These are phyloP conservation scores for Fragum fragum DNA, from an alignment of 2,888 invertebrate genomes.

Conservation along the genomic window DNA sequence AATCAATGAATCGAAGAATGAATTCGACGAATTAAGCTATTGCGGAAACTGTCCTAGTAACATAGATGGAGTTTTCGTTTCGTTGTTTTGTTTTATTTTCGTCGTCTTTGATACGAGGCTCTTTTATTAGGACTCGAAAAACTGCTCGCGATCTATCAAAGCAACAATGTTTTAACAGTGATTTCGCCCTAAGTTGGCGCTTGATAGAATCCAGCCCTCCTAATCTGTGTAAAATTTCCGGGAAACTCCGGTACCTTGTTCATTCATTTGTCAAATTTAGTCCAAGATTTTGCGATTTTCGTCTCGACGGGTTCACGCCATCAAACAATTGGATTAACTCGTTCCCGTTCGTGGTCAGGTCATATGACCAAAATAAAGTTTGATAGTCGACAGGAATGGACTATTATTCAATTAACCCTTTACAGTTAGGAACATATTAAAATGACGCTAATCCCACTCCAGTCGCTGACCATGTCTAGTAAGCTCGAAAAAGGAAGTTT, in stretches of 20 bases:
- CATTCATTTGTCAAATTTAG: slow-evolving; percentile 32
- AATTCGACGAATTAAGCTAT: too few species aligned
- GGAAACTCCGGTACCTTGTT: slow-evolving; percentile 14
- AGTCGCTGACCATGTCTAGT: too few species aligned
- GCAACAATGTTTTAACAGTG: slow-evolving; percentile 33
- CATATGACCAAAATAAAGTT: slow-evolving; percentile 24
- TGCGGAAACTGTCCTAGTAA: too few species aligned
- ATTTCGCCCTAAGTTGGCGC: slow-evolving; percentile 35
- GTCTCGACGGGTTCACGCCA: slow-evolving; percentile 25
- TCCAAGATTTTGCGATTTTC: slow-evolving; percentile 20
- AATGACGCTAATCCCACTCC: too few species aligned
- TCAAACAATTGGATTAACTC: slow-evolving; percentile 16
- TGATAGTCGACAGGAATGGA: slow-evolving; percentile 19
- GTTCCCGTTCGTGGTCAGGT: slow-evolving; percentile 15
- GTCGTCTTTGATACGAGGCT: too few species aligned
- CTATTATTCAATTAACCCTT: slow-evolving; percentile 17
- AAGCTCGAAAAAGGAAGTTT: too few species aligned
- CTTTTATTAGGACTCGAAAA: too few species aligned
- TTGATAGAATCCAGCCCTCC: slow-evolving; percentile 58
- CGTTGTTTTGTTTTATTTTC: too few species aligned
- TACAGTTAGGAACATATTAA: too few species aligned
- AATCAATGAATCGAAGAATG: too few species aligned
- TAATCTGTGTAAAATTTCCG: slow-evolving; percentile 43
- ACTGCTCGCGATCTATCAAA: not conserved
- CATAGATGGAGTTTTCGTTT: too few species aligned